Percentiles rank a stretch among this genome's conserved stretches.
phyloP scores from a whole-genome alignment of 92 coral and sea anemone species.

The Palythoa heliodiscus region DNA sequence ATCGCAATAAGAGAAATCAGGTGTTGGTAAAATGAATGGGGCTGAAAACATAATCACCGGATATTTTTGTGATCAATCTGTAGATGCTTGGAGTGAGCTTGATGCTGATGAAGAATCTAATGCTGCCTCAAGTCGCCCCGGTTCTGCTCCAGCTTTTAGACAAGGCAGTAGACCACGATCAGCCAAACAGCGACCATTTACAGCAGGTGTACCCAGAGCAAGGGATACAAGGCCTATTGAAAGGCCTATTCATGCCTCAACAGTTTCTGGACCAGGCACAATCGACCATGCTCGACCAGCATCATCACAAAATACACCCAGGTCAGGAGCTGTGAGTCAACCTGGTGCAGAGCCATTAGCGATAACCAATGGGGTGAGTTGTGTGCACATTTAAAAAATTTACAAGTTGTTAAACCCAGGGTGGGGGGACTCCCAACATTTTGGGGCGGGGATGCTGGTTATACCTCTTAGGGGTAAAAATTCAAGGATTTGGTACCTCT shows the following conservation, averaged over 20 bases:
- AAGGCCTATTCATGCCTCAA: conserved; percentile 1
- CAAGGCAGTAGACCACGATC: conserved; percentile 60
- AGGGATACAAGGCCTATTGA: conserved; percentile 31
- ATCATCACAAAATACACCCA: conserved; percentile 50
- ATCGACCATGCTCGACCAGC: conserved; percentile 7
- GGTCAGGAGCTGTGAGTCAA: conserved; percentile 28
- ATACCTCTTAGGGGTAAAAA: no score
- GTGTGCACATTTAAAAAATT: no score
- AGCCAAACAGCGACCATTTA: conserved; percentile 69
- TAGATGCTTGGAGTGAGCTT: conserved; percentile 90
- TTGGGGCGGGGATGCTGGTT: no score
- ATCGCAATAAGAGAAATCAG: background rate
- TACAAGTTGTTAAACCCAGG: no score
- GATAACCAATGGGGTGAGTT: conserved; percentile 76
- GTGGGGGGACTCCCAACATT: no score
- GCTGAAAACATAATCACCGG: background rate
- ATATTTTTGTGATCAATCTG: background rate
- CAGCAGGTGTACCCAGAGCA: conserved; percentile 57
- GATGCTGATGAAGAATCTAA: conserved; percentile 93
- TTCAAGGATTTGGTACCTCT: no score
- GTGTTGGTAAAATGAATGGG: background rate
- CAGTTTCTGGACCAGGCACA: conserved; percentile 23
- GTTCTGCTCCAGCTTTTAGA: conserved; percentile 74
- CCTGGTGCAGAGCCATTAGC: conserved; percentile 59
- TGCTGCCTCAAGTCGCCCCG: conserved; percentile 87